A percentile compares a stretch with the other conserved stretches of the same genome.
phyloP scores from a whole-genome alignment of 2,113 vertebrate genomes.

The Ramphastos sulfuratus region DNA sequence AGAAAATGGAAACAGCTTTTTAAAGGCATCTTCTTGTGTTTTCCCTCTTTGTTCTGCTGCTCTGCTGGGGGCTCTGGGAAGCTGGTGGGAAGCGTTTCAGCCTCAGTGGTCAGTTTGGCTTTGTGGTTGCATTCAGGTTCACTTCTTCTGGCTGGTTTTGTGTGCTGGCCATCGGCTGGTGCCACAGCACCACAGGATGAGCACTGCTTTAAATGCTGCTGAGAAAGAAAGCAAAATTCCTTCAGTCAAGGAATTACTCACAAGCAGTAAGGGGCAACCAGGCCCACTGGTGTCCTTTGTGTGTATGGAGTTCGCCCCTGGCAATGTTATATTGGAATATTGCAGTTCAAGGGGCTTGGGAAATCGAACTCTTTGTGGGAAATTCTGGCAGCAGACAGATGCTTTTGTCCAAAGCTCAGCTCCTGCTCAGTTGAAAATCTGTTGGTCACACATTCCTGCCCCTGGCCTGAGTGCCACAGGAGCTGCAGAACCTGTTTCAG shows the following conservation, averaged over 20 bases:
- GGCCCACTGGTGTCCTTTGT: background rate
- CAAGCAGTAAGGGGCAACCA: background rate
- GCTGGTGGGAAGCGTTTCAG: background rate
- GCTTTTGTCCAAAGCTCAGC: background rate
- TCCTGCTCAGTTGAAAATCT: background rate
- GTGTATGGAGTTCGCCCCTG: background rate
- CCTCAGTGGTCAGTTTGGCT: background rate
- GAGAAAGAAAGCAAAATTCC: background rate
- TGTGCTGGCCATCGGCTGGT: rapidly evolving
- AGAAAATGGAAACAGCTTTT: constrained; percentile 55
- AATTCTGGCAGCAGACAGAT: background rate
- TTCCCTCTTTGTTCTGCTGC: background rate
- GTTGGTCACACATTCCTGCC: background rate
- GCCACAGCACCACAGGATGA: rapidly evolving
- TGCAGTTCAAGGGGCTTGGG: background rate
- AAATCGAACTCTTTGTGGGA: background rate
- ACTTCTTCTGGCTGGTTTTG: rapidly evolving
- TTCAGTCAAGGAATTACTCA: background rate
- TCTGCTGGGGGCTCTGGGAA: rapidly evolving
- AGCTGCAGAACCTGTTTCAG: background rate
- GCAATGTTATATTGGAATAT: background rate
- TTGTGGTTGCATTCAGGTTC: background rate
- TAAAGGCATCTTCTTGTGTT: background rate
- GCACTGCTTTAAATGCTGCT: rapidly evolving
- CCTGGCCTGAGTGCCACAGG: background rate